A percentile compares a stretch with the other conserved stretches of the same genome.
These are phyloP conservation scores for Fratercula arctica DNA, from an alignment of 2,797 vertebrate genomes.

Conservation along the genomic window DNA sequence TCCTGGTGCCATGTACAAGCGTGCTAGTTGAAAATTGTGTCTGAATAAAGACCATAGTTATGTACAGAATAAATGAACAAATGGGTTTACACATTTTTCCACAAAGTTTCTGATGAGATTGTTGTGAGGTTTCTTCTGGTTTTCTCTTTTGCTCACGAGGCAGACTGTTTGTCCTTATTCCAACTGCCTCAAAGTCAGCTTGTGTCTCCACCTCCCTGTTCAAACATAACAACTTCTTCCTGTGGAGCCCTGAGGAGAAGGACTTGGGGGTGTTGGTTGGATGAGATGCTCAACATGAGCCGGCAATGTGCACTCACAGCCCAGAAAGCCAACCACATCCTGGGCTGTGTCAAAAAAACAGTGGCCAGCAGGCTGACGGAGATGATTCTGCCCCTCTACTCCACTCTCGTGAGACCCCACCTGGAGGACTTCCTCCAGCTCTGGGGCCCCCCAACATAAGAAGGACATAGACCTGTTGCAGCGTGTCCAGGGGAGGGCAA, in stretches of 20 bases:
- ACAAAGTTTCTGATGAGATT: background rate
- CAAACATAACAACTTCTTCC: background rate
- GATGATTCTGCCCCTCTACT: background rate
- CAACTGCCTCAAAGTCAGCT: background rate
- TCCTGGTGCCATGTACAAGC: background rate
- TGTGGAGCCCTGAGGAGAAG: background rate
- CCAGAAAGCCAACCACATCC: background rate
- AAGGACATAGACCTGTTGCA: background rate
- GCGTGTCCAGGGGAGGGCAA: background rate
- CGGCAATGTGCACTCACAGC: background rate
- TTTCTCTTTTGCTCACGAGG: background rate
- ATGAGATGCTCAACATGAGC: background rate
- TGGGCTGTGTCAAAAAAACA: background rate
- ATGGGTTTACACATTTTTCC: background rate
- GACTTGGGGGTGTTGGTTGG: background rate
- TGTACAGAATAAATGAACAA: background rate
- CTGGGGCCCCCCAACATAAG: background rate
- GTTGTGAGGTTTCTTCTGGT: background rate
- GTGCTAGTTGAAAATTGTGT: background rate
- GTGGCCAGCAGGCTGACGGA: background rate
- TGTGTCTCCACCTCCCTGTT: background rate
- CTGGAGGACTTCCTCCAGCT: background rate
- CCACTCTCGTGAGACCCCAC: background rate
- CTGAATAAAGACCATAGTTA: background rate
- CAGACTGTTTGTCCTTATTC: background rate